Evolutionary conservation across 2,888 invertebrate genomes (phyloP).

Genomic region (Pilophorus perplexus): DNA sequence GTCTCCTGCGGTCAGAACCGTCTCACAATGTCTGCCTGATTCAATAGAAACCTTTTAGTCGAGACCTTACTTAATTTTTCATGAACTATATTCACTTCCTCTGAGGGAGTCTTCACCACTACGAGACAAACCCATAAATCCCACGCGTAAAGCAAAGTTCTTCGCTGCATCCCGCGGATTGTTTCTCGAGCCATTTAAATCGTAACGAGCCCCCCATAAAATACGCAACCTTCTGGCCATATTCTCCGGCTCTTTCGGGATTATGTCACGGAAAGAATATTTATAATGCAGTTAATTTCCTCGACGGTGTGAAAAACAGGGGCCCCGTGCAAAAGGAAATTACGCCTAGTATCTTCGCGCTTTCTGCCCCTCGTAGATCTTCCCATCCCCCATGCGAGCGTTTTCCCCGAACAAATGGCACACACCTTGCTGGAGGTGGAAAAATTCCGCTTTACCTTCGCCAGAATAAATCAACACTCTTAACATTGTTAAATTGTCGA

Average conservation of each 20-base stretch:
- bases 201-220: constrained; percentile 4
- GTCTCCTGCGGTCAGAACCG: neutral
- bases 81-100: too few relatives aligned
- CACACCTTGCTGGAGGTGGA: too few relatives aligned
- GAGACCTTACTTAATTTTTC: too few relatives aligned
- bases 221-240: neutral
- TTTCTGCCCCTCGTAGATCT: neutral
- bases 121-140: too few relatives aligned
- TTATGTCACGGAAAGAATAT: constrained; percentile 18
- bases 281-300: constrained; percentile 27
- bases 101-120: too few relatives aligned
- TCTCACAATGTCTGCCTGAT: neutral
- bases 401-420: neutral
- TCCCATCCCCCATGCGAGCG: neutral
- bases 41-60: too few relatives aligned
- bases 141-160: too few relatives aligned
- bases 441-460: too few relatives aligned
- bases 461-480: too few relatives aligned
- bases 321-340: constrained; percentile 21
- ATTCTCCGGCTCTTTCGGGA: constrained; percentile 5
- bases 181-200: constrained; percentile 18
- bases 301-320: neutral
- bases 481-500: too few relatives aligned
- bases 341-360: constrained; percentile 17
- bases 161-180: neutral